A percentile compares a stretch with the other conserved stretches of the same genome.
Evolutionary conservation across 2,888 invertebrate genomes (phyloP).

Genomic region (Diloba caeruleocephala): DNA sequence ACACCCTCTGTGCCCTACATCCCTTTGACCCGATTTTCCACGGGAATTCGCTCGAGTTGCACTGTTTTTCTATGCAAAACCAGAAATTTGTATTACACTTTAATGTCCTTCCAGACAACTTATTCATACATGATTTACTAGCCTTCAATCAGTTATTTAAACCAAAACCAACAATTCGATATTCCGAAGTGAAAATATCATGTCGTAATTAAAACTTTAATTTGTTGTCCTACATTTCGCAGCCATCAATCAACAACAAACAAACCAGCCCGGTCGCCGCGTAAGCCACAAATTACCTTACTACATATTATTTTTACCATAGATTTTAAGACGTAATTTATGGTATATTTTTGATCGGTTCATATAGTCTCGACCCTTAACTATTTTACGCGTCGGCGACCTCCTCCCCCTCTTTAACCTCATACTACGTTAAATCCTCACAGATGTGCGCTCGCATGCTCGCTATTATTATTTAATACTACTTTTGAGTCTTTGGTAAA

Average conservation of each 20-base stretch:
- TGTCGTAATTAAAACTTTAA: conserved; percentile 28
- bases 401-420: conserved; percentile 81
- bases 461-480: conserved; percentile 73
- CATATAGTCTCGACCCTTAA: conserved; percentile 74
- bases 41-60: conserved; percentile 14
- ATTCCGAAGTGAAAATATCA: conserved; percentile 26
- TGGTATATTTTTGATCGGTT: conserved; percentile 75
- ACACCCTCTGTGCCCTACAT: conserved; percentile 64
- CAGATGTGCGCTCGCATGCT: conserved; percentile 66
- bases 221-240: conserved; percentile 31
- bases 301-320: conserved; percentile 22
- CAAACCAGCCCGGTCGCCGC: conserved; percentile 15
- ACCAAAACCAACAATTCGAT: conserved; percentile 29
- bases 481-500: conserved; percentile 52
- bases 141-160: background rate
- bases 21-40: conserved; percentile 71
- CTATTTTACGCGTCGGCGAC: conserved; percentile 68
- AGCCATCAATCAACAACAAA: conserved; percentile 39
- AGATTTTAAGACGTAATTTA: conserved; percentile 66
- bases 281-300: conserved; percentile 24
- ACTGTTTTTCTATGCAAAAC: conserved; percentile 9
- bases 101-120: background rate
- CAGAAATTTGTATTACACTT: background rate
- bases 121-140: conserved; percentile 2
- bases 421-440: conserved; percentile 74